A percentile compares a stretch with the other conserved stretches of the same genome.
Conservation (phyloP, 2,888 invertebrate genomes). For the Microctonus aethiopoides region DNA sequence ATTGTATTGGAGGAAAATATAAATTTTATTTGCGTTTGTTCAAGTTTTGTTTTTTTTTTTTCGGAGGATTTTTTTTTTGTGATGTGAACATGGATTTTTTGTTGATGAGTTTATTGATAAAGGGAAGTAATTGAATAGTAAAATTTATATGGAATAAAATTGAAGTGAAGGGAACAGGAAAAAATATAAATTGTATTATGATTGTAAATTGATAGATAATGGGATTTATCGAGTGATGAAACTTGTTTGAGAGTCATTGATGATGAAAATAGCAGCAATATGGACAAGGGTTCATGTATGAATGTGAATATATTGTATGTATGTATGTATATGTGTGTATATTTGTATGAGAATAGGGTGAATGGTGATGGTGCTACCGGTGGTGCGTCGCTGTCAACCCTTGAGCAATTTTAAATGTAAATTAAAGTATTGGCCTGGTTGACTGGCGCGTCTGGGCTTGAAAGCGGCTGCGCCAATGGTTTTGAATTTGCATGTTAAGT, state of each 20-base stretch:
- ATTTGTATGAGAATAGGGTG: background rate
- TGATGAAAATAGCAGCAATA: constrained; percentile 8
- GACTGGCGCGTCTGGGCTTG: constrained; percentile 50
- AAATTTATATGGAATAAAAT: background rate
- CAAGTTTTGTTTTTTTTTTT: background rate
- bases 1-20: too few relatives aligned
- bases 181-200: background rate
- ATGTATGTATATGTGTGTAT: background rate
- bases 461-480: constrained; percentile 49
- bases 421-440: constrained; percentile 64
- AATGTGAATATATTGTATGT: background rate
- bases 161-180: background rate
- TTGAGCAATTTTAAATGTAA: constrained; percentile 66
- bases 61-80: too few relatives aligned
- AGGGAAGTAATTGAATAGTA: background rate
- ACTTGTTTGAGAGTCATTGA: constrained; percentile 33
- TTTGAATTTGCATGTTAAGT: constrained; percentile 65
- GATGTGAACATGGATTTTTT: too few relatives aligned
- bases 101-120: too few relatives aligned
- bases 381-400: constrained; percentile 55
- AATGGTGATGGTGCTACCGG: constrained; percentile 9
- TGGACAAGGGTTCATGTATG: constrained; percentile 6
- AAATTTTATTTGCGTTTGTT: background rate
- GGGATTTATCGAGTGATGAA: constrained; percentile 5
- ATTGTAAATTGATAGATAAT: background rate